Conservation (phyloP, 2,797 vertebrate species). For the Benthosema pterotum region DNA sequence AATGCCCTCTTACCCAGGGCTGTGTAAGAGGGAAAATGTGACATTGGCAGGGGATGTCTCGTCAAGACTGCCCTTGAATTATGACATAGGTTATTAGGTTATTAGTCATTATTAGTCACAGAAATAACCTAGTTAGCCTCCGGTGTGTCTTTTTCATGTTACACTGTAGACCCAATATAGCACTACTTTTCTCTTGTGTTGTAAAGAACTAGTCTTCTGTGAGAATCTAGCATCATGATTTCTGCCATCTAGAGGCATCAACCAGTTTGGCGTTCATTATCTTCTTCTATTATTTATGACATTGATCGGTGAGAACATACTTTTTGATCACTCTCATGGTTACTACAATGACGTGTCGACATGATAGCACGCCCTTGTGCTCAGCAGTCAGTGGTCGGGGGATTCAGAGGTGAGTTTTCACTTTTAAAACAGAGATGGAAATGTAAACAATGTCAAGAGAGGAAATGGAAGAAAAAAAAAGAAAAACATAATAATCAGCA, state of each 20-base stretch:
- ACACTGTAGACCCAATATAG: background rate
- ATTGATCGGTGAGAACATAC: slow-evolving; percentile 50
- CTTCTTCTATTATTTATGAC: slow-evolving; percentile 41
- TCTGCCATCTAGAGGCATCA: slow-evolving; percentile 54
- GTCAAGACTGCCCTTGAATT: no score
- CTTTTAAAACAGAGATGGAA: slow-evolving; percentile 48
- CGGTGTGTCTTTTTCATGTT: background rate
- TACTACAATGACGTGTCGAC: slow-evolving; percentile 52
- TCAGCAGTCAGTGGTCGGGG: slow-evolving; percentile 55
- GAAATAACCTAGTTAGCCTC: no score
- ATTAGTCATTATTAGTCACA: no score
- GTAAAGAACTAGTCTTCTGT: slow-evolving; percentile 1
- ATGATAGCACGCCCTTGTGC: slow-evolving; percentile 52
- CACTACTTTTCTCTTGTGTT: no score
- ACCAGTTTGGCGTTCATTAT: slow-evolving; percentile 36
- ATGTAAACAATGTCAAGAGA: slow-evolving; percentile 82
- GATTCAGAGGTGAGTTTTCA: slow-evolving; percentile 34
- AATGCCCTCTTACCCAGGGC: no score
- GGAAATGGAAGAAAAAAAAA: slow-evolving; percentile 40
- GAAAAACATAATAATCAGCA: slow-evolving; percentile 72
- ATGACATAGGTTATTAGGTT: no score
- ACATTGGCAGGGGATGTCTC: no score
- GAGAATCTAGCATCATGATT: slow-evolving; percentile 51
- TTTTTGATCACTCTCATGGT: slow-evolving; percentile 34
- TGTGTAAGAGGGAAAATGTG: no score